Percentiles rank a stretch among this genome's conserved stretches.
These are phyloP conservation scores for Plebejus melissa DNA, from an alignment of 2,888 invertebrate genomes.

Conservation along the genomic window DNA sequence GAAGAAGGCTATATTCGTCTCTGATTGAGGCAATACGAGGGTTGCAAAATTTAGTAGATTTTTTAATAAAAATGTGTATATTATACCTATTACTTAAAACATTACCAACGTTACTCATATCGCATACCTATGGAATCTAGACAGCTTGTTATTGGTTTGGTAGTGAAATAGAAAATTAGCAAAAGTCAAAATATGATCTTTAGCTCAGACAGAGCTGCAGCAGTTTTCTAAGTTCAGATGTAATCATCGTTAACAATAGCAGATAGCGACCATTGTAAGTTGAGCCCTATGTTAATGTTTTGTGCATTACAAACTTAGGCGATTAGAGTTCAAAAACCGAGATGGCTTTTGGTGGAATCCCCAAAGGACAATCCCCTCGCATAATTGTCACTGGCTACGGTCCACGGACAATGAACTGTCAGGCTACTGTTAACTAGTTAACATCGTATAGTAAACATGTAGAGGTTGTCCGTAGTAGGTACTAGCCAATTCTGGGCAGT, in stretches of 20 bases:
- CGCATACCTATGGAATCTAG: too few species aligned
- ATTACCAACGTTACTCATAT: too few species aligned
- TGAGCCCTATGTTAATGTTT: conserved; percentile 25
- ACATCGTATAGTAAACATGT: background rate
- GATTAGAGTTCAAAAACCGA: conserved; percentile 29
- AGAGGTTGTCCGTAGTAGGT: background rate
- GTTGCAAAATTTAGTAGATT: too few species aligned
- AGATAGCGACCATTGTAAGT: conserved; percentile 11
- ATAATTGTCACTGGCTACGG: conserved; percentile 43
- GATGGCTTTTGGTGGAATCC: conserved; percentile 23
- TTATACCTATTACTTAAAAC: too few species aligned
- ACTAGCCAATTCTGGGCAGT: too few species aligned
- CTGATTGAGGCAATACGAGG: too few species aligned
- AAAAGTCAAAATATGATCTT: too few species aligned
- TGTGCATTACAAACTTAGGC: conserved; percentile 25
- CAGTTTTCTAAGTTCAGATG: conserved; percentile 46
- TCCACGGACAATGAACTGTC: conserved; percentile 51
- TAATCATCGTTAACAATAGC: conserved; percentile 17
- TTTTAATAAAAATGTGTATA: too few species aligned
- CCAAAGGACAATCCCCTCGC: conserved; percentile 34
- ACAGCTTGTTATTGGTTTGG: too few species aligned
- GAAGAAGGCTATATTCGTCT: too few species aligned
- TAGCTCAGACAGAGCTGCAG: too few species aligned
- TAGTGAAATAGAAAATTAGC: too few species aligned
- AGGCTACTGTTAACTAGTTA: conserved; percentile 38